A percentile compares a stretch with the other conserved stretches of the same genome.
Conservation (phyloP, 2,888 invertebrate species). For the Tanypteryx hageni region DNA sequence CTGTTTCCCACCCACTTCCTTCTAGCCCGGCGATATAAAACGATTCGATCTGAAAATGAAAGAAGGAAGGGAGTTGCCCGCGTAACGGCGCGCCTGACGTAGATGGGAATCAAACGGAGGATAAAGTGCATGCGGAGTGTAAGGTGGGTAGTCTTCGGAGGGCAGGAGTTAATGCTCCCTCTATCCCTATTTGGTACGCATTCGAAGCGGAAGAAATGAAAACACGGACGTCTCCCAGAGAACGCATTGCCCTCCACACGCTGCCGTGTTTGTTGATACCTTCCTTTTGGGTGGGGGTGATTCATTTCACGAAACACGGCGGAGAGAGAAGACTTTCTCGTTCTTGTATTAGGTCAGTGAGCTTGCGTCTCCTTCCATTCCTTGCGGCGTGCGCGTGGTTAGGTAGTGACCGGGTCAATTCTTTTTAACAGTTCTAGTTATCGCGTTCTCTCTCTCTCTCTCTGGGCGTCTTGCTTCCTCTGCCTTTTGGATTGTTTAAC, state of each 20-base stretch:
- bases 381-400: not conserved
- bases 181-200: no score
- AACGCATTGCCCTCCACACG: no score
- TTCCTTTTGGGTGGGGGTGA: not conserved
- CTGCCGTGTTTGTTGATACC: no score
- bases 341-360: conserved; percentile 53
- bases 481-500: conserved; percentile 27
- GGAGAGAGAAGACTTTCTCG: conserved; percentile 25
- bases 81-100: no score
- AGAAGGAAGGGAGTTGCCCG: no score
- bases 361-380: not conserved
- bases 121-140: not conserved
- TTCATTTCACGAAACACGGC: conserved; percentile 14
- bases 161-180: no score
- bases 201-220: no score
- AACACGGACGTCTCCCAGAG: no score
- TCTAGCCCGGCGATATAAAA: not conserved
- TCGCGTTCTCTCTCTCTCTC: not conserved
- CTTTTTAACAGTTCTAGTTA: conserved; percentile 18
- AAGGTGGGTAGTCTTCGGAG: no score
- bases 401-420: conserved; percentile 37
- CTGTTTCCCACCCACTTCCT: conserved; percentile 16
- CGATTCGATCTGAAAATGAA: not conserved
- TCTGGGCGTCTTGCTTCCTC: not conserved
- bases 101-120: no score